phyloP scores from a whole-genome alignment of 2,888 invertebrate genomes.

The Phrixothrix hirtus region DNA sequence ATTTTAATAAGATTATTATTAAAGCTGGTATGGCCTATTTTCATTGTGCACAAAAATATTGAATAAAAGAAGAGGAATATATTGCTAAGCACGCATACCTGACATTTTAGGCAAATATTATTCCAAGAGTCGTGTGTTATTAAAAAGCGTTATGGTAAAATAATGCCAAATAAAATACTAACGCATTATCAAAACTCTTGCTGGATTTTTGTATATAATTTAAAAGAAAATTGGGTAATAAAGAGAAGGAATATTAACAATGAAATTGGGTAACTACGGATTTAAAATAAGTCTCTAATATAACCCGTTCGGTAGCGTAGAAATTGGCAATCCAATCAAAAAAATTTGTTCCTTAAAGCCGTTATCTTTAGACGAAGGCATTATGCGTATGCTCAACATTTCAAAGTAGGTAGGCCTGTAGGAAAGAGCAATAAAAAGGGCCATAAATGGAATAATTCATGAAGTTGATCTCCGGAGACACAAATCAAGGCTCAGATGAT shows the following conservation, averaged over 20 bases:
- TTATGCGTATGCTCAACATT: constrained; percentile 17
- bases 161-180: no score
- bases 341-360: constrained; percentile 14
- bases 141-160: no score
- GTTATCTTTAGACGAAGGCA: constrained; percentile 15
- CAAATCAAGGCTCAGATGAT: constrained; percentile 19
- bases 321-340: constrained; percentile 16
- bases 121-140: no score
- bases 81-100: no score
- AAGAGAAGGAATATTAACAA: background rate
- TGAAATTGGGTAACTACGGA: background rate
- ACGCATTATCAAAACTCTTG: no score
- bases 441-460: constrained; percentile 23
- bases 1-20: no score
- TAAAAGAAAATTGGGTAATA: constrained; percentile 6
- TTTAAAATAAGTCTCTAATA: constrained; percentile 1
- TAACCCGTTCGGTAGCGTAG: constrained; percentile 10
- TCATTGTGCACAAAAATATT: no score
- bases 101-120: no score
- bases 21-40: no score
- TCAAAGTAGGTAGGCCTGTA: constrained; percentile 12
- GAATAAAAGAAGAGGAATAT: no score
- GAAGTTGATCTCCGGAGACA: constrained; percentile 17
- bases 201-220: background rate
- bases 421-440: constrained; percentile 16